A percentile compares a stretch with the other conserved stretches of the same genome.
phyloP scores from a whole-genome alignment of 2,797 vertebrate genomes.

The Hafferia zeledoni region DNA sequence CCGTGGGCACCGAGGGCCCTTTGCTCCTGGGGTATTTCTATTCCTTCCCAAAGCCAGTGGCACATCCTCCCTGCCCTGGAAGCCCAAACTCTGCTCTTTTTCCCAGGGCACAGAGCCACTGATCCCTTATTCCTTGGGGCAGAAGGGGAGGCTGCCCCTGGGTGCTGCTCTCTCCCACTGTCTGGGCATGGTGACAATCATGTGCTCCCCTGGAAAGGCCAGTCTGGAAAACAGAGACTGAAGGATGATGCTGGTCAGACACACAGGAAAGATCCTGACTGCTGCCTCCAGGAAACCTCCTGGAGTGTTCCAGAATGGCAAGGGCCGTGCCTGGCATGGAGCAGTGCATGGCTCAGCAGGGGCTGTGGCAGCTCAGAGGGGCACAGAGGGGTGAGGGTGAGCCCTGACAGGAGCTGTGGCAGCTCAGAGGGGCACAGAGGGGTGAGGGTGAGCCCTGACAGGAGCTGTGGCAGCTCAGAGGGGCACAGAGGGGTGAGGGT shows the following conservation, averaged over 20 bases:
- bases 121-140: fast-evolving
- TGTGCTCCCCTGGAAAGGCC: neutral
- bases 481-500: no score
- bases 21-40: neutral
- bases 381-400: neutral
- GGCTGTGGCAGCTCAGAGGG: neutral
- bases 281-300: neutral
- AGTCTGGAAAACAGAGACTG: neutral
- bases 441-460: no score
- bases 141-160: neutral
- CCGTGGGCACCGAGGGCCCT: fast-evolving
- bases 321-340: fast-evolving
- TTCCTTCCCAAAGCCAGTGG: neutral
- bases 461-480: no score
- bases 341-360: neutral
- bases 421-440: no score
- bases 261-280: neutral
- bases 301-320: fast-evolving
- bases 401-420: neutral
- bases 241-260: neutral
- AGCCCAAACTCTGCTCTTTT: neutral
- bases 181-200: neutral
- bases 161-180: neutral
- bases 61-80: neutral
- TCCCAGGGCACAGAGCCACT: no score